phyloP scores from a whole-genome alignment of 2,113 vertebrate genomes.

The Sinocyclocheilus anshuiensis region DNA sequence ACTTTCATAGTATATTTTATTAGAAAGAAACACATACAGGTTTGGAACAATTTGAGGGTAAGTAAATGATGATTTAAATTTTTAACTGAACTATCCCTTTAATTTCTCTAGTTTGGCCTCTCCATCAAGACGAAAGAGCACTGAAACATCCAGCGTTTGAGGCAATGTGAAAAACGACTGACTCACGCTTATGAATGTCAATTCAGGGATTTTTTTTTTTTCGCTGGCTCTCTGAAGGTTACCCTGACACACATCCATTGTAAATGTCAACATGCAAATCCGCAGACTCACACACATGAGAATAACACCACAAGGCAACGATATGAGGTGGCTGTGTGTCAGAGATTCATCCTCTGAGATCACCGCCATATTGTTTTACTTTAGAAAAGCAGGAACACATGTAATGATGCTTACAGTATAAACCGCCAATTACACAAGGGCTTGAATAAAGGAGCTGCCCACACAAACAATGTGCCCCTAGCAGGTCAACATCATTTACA shows the following conservation, averaged over 20 bases:
- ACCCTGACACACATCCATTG: conserved; percentile 10
- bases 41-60: not conserved
- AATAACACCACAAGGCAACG: conserved; percentile 33
- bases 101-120: not conserved
- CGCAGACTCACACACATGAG: conserved; percentile 11
- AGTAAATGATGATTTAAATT: not conserved
- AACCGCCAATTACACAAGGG: not conserved
- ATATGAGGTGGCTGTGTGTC: conserved; percentile 34
- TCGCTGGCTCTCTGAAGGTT: conserved; percentile 48
- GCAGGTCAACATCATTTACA: conserved; percentile 7
- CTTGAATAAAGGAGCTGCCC: not conserved
- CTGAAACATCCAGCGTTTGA: not conserved
- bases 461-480: conserved; percentile 15
- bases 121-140: not conserved
- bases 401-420: conserved; percentile 31
- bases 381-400: conserved; percentile 26
- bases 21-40: not conserved
- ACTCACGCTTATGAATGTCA: conserved; percentile 45
- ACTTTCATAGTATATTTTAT: not conserved
- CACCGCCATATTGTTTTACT: conserved; percentile 26
- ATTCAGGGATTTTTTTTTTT: conserved; percentile 25
- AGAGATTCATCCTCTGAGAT: conserved; percentile 23
- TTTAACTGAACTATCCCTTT: not conserved
- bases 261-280: conserved; percentile 55
- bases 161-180: conserved; percentile 31